phyloP scores from a whole-genome alignment of 1,140 invertebrate species.

The Liolophura sinensis region DNA sequence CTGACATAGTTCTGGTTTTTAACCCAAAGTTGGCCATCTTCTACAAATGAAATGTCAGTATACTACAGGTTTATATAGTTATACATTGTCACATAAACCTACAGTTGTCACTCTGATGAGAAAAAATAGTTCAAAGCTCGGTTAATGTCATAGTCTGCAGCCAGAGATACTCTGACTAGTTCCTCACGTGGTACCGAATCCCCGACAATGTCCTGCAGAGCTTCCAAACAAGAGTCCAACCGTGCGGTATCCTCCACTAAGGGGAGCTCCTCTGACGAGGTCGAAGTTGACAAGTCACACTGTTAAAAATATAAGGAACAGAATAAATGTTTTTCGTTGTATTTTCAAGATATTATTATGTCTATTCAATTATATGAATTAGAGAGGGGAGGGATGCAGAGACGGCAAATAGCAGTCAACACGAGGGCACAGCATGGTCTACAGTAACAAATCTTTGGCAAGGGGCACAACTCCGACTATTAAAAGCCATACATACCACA shows the following conservation, averaged over 20 bases:
- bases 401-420: background rate
- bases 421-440: background rate
- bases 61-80: too few species aligned
- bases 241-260: slow-evolving; percentile 49
- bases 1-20: too few species aligned
- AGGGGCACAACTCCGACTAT: too few species aligned
- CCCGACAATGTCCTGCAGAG: slow-evolving; percentile 64
- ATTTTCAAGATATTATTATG: background rate
- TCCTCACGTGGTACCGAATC: slow-evolving; percentile 60
- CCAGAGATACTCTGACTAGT: slow-evolving; percentile 62
- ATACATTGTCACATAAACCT: too few species aligned
- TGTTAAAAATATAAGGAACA: background rate
- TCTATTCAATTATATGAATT: background rate
- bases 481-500: too few species aligned
- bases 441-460: too few species aligned
- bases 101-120: too few species aligned
- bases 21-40: too few species aligned
- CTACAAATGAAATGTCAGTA: too few species aligned
- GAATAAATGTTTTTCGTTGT: background rate
- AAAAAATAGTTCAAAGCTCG: slow-evolving; percentile 67
- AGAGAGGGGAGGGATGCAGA: slow-evolving; percentile 3
- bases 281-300: slow-evolving; percentile 42
- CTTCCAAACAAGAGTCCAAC: slow-evolving; percentile 61
- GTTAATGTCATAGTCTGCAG: slow-evolving; percentile 67
- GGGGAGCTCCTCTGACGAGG: slow-evolving; percentile 44